Evolutionary conservation across 2,888 invertebrate species (phyloP), one percentile per base, ranked within the genome.

Genomic region (Lathronympha strigana): DNA sequence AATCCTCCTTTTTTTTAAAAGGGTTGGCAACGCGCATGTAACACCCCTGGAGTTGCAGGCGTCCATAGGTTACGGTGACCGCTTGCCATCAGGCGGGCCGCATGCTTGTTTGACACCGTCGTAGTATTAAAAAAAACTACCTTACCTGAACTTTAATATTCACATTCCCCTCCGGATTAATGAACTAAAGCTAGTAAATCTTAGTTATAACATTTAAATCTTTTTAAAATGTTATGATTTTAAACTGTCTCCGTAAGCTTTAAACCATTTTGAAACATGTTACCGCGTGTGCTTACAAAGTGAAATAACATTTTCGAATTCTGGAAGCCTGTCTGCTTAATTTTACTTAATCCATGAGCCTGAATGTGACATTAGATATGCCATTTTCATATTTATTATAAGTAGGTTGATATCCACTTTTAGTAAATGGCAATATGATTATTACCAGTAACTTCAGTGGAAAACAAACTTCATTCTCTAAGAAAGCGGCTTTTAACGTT

Each of bases 381-480:
- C 15, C 21, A 8, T n/a, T 25, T 25, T 43, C 2, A 0, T 40
- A 40, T 28, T 28, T 28, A 11, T 40, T 19, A 13, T 21, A 21
- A 9, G 19, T 43, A n/a, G n/a, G n/a, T n/a, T n/a, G n/a, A n/a
- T n/a, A 19, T 17, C 17, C 8, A 40, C 38, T 8, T 43, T 43
- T 43, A 33, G 28, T 31, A 31, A n/a, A n/a, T n/a, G n/a, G n/a
- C n/a, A n/a, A n/a, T n/a, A n/a, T n/a, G n/a, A n/a, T 19, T 19
- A 40, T 51, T 51, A 36, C 3, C 31, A 51, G 55, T 45, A n/a
- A 31, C 31, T 57, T 31, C n/a, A n/a, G 5, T 4, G 31, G 13
- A 17, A 17, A 11, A 17, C 6, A 19, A 40, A 28, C 31, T 19
- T 19, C 1, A 31, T 21, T 57, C 31, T 8, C 8, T 19, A 43